Evolutionary conservation across 2,797 vertebrate genomes (phyloP).

Genomic region (Alauda arvensis): DNA sequence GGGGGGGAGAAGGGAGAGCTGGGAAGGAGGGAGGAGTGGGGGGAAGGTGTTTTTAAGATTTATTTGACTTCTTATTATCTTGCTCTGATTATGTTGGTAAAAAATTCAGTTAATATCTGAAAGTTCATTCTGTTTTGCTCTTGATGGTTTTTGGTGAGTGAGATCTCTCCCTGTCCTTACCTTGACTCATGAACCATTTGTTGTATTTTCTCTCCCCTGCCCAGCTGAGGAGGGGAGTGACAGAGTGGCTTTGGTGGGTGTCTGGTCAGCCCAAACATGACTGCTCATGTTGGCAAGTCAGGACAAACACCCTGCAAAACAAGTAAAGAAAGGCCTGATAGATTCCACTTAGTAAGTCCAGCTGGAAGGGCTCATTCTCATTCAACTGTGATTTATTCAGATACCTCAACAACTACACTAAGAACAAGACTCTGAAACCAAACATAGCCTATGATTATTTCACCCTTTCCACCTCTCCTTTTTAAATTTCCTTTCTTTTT

Average conservation of each 20-base stretch:
- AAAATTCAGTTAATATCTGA: background rate
- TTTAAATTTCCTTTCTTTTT: rapidly evolving
- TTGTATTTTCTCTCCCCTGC: background rate
- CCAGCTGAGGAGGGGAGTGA: background rate
- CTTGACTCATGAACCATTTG: background rate
- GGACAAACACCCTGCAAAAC: background rate
- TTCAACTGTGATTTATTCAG: background rate
- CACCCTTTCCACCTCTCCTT: background rate
- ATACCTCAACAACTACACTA: background rate
- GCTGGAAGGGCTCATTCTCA: background rate
- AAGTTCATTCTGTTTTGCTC: background rate
- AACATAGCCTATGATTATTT: background rate
- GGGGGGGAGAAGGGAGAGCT: rapidly evolving
- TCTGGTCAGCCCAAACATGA: background rate
- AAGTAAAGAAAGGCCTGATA: background rate
- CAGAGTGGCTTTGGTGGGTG: background rate
- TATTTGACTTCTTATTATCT: background rate
- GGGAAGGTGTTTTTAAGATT: background rate
- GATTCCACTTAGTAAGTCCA: background rate
- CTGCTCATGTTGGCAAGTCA: background rate
- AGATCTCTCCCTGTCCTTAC: background rate
- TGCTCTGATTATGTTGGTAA: background rate
- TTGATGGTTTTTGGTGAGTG: background rate
- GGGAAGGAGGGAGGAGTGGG: rapidly evolving
- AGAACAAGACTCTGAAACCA: background rate